Evolutionary conservation across 1,140 invertebrate species (phyloP).

Genomic region (Polypedilum pembai): DNA sequence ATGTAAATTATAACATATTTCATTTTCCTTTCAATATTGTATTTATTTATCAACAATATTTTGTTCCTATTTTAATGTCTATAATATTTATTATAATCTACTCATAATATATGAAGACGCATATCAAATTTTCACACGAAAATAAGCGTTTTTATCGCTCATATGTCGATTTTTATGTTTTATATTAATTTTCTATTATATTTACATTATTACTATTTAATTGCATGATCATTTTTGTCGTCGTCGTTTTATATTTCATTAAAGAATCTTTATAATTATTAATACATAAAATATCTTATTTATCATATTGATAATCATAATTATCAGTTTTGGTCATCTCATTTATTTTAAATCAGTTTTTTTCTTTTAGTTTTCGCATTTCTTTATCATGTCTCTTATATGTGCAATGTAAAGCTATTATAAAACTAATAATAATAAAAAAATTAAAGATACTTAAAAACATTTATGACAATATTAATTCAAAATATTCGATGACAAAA

Average conservation of each 20-base stretch:
- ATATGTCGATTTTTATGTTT: background rate
- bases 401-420: background rate
- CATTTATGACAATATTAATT: no score
- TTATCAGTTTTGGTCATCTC: conserved; percentile 25
- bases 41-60: background rate
- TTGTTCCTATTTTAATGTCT: background rate
- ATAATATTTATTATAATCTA: conserved; percentile 11
- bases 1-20: no score
- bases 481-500: no score
- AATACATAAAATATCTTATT: no score
- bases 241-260: no score
- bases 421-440: no score
- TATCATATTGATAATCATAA: no score
- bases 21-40: no score
- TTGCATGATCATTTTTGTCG: background rate
- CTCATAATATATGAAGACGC: conserved; percentile 21
- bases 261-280: no score
- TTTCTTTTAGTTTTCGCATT: background rate
- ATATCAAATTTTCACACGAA: conserved; percentile 23
- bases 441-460: no score
- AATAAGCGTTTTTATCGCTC: conserved; percentile 22
- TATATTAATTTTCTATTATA: background rate
- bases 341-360: background rate
- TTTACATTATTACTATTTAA: background rate
- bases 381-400: conserved; percentile 14